Percentiles rank a stretch among this genome's conserved stretches.
These are phyloP conservation scores for Sylvicola fuscatus DNA, from an alignment of 2,888 invertebrate species.

Conservation along the genomic window DNA sequence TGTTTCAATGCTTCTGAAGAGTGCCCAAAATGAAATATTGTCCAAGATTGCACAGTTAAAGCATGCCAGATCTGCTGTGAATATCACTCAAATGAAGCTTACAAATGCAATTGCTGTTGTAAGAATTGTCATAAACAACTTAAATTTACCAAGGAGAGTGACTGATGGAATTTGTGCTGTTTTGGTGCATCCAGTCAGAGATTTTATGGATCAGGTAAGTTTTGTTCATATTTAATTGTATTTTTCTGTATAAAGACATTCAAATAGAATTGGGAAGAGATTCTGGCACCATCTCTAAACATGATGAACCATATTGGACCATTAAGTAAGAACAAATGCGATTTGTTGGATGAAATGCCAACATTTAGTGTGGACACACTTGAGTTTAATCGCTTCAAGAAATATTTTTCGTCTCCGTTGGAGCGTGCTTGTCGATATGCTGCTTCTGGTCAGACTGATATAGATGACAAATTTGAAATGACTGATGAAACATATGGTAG, in stretches of 20 bases:
- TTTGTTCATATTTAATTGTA: neutral
- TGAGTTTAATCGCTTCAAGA: constrained; percentile 19
- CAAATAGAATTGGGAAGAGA: constrained; percentile 23
- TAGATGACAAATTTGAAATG: too few relatives aligned
- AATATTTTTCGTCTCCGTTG: constrained; percentile 18
- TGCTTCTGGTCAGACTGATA: too few relatives aligned
- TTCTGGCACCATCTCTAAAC: constrained; percentile 21
- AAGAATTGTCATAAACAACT: constrained; percentile 16
- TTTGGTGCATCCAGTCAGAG: constrained; percentile 18
- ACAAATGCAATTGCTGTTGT: constrained; percentile 18
- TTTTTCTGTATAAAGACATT: neutral
- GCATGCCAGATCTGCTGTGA: neutral
- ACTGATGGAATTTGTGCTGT: constrained; percentile 16
- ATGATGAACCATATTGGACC: constrained; percentile 23
- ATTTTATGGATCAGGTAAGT: constrained; percentile 23
- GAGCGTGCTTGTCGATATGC: constrained; percentile 20
- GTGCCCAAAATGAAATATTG: constrained; percentile 4
- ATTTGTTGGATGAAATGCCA: constrained; percentile 7
- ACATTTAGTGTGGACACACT: constrained; percentile 12
- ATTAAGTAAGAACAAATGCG: constrained; percentile 14
- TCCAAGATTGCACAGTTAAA: neutral
- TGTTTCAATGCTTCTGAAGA: constrained; percentile 3
- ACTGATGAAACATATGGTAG: too few relatives aligned
- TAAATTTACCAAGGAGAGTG: constrained; percentile 18
- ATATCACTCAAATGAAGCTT: constrained; percentile 14